Percentiles rank a stretch among this genome's conserved stretches.
These are phyloP conservation scores for Nycticorax nycticorax DNA, from an alignment of 2,113 vertebrate species.

Conservation along the genomic window DNA sequence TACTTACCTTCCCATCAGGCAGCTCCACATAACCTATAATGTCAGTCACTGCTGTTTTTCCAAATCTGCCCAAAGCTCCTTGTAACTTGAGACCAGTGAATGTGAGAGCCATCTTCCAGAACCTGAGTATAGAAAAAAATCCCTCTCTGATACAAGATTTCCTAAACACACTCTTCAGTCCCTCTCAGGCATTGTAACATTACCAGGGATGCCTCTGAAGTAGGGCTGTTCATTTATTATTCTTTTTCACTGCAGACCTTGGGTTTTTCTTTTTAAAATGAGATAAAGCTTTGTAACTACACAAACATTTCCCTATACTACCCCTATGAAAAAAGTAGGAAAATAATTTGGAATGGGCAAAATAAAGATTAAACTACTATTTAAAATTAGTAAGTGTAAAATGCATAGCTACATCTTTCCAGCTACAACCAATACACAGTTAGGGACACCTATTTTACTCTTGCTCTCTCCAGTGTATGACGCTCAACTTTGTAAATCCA, in stretches of 20 bases:
- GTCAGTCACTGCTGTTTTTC: slow-evolving; percentile 84
- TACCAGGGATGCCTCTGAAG: not conserved
- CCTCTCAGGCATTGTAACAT: not conserved
- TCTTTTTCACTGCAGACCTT: not conserved
- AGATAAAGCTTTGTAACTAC: not conserved
- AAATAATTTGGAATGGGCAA: not conserved
- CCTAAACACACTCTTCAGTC: not conserved
- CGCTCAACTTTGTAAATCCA: not conserved
- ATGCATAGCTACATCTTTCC: not conserved
- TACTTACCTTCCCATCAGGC: slow-evolving; percentile 89
- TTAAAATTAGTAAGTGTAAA: not conserved
- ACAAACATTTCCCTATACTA: not conserved
- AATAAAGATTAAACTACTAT: not conserved
- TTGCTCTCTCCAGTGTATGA: not conserved
- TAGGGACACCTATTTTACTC: not conserved
- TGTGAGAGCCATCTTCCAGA: slow-evolving; percentile 90
- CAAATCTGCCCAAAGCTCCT: slow-evolving; percentile 89
- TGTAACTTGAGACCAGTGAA: slow-evolving; percentile 92
- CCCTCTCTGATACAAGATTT: not conserved
- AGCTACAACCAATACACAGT: not conserved
- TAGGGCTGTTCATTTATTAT: not conserved
- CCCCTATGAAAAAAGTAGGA: not conserved
- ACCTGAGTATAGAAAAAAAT: slow-evolving; percentile 71
- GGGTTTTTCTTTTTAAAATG: not conserved
- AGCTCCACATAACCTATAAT: slow-evolving; percentile 88